Evolutionary conservation across 2,797 vertebrate genomes (phyloP), one percentile per base, ranked within the genome.

Genomic region (Tinamus major): DNA sequence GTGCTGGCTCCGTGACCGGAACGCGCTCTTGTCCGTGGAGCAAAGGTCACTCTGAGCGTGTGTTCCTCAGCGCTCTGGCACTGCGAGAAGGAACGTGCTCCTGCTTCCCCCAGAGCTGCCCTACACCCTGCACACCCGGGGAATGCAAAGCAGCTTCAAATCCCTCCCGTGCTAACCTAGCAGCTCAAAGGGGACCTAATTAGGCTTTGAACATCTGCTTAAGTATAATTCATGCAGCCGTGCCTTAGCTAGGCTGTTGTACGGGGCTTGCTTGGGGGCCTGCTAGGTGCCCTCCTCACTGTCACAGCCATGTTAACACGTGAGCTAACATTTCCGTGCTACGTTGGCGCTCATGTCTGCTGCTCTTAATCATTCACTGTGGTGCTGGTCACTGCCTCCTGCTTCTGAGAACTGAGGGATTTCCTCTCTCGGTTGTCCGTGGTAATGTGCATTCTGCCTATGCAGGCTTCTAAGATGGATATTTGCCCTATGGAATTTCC

Each of bases 361-460:
- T 61, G 42, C 61, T 83, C 64, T 53, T 61, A 1, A 13, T 13
- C 29, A 0, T 4, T 2, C 39, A 3, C 17, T 0, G 0, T 5
- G 41, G 31, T 35, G 4, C 80, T 7, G 14, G 9, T 48, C n/a
- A 37, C 58, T 75, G 69, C 64, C 49, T 75, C 3, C 0, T 18
- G 37, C 24, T 14, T 21, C 64, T 2, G 2, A 58, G 39, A 59
- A 53, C 5, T 1, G 4, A 58, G 33, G 33, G 8, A 39, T 81
- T 94, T 92, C 44, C 12, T 48, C 46, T 49, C 89, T 8, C 44
- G 31, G 4, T 27, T 92, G 23, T 31, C 76, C 1, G 0, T 67
- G 65, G 44, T 70, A 83, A 69, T 44, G 29, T 37, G 3, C 55
- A 10, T 86, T 88, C 70, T 72, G 69, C 61, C 35, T 48, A 31